Evolutionary conservation across 2,888 invertebrate species (phyloP).

Genomic region (Nemapogon koenigi): DNA sequence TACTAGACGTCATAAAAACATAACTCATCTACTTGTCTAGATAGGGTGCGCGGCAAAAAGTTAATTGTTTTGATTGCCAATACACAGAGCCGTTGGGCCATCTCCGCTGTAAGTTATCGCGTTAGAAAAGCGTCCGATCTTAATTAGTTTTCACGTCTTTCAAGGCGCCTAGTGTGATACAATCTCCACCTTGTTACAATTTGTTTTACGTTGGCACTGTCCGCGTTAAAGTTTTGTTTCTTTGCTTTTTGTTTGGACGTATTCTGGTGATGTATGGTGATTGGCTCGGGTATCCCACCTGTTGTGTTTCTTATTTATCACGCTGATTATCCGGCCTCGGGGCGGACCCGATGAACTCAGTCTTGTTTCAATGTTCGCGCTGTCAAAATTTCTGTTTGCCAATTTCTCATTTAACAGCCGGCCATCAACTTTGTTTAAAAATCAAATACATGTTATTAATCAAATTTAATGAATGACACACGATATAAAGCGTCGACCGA

Average conservation of each 20-base stretch:
- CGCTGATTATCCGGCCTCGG: constrained; percentile 44
- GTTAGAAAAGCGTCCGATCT: constrained; percentile 60
- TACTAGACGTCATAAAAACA: background rate
- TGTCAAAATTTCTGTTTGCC: constrained; percentile 8
- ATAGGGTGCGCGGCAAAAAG: constrained; percentile 48
- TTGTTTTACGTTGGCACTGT: constrained; percentile 58
- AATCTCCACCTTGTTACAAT: constrained; percentile 59
- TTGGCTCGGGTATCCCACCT: constrained; percentile 55
- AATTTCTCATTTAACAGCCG: constrained; percentile 9
- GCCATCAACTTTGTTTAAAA: background rate
- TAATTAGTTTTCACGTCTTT: constrained; percentile 64
- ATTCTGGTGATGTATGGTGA: constrained; percentile 61
- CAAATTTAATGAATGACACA: no score
- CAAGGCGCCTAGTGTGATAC: constrained; percentile 58
- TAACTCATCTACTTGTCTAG: constrained; percentile 31
- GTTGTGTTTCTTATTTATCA: constrained; percentile 57
- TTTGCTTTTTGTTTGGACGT: constrained; percentile 50
- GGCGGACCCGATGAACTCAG: constrained; percentile 9
- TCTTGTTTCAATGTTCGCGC: constrained; percentile 7
- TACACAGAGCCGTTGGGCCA: constrained; percentile 51
- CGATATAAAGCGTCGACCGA: no score
- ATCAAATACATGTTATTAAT: no score
- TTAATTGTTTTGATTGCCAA: constrained; percentile 63
- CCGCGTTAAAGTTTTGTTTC: constrained; percentile 40
- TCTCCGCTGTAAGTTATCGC: constrained; percentile 54